Evolutionary conservation across 2,113 vertebrate genomes (phyloP).

Genomic region (Caretta caretta): DNA sequence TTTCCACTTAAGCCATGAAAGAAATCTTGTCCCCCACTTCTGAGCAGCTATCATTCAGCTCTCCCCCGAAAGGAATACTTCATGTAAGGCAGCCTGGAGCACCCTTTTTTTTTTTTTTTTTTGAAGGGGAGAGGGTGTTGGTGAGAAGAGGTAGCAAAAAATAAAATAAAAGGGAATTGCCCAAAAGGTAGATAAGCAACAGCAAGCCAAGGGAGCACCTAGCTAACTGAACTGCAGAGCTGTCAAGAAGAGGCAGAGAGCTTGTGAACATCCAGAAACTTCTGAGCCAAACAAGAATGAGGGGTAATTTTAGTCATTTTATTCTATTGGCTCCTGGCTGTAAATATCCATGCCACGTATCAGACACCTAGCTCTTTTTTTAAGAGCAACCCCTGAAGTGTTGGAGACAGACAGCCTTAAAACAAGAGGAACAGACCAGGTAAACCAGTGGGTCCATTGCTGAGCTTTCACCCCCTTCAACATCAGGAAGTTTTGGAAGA

Average conservation of each 20-base stretch:
- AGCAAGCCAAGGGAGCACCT: not conserved
- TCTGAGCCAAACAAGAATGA: not conserved
- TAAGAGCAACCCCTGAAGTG: not conserved
- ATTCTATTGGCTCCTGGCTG: not conserved
- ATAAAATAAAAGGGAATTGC: not conserved
- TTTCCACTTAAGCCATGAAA: not conserved
- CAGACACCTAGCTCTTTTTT: not conserved
- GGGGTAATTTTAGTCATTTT: not conserved
- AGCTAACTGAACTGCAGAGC: not conserved
- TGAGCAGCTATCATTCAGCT: not conserved
- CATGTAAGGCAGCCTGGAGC: not conserved
- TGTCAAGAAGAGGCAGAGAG: not conserved
- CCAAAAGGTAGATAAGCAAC: not conserved
- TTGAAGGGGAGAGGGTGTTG: not conserved
- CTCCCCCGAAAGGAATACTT: not conserved
- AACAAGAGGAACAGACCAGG: not conserved
- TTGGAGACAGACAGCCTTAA: not conserved
- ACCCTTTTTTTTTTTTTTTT: not conserved
- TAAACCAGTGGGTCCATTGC: not conserved
- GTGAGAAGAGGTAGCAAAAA: accelerated
- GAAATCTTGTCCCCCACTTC: not conserved
- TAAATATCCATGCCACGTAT: accelerated
- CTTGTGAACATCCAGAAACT: not conserved
- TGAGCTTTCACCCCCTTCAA: conserved; percentile 3
- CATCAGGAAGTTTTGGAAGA: not conserved